Percentiles rank a stretch among this genome's conserved stretches.
phyloP scores from a whole-genome alignment of 2,113 vertebrate species.

The Cairina moschata region DNA sequence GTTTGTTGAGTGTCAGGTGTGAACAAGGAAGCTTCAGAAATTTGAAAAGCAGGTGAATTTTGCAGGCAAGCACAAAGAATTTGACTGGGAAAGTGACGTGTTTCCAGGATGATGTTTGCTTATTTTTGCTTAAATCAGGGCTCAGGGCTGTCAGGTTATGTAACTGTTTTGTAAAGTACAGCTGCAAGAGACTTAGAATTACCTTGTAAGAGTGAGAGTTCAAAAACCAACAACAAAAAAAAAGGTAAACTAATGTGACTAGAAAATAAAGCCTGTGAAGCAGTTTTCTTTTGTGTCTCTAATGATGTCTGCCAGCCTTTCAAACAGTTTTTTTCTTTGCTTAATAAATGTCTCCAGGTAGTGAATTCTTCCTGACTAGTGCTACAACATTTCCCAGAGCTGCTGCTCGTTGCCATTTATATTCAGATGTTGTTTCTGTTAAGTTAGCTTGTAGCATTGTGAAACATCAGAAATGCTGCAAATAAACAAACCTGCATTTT shows the following conservation, averaged over 20 bases:
- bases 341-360: constrained; percentile 46
- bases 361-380: constrained; percentile 21
- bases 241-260: not conserved
- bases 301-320: constrained; percentile 45
- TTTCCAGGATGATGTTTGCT: not conserved
- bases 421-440: constrained; percentile 45
- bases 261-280: not conserved
- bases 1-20: not conserved
- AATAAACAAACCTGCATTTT: not conserved
- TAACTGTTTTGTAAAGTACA: not conserved
- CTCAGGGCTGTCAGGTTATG: not conserved
- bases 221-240: not conserved
- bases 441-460: not conserved
- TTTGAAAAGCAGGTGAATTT: not conserved
- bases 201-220: not conserved
- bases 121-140: not conserved
- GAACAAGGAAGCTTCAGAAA: not conserved
- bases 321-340: constrained; percentile 3
- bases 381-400: constrained; percentile 43
- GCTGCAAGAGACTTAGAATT: not conserved
- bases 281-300: constrained; percentile 28
- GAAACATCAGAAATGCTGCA: constrained; percentile 6
- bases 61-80: not conserved
- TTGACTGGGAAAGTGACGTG: not conserved
- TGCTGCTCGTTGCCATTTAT: constrained; percentile 35